A percentile compares a stretch with the other conserved stretches of the same genome.
phyloP scores from a whole-genome alignment of 1,140 invertebrate genomes.

The Penaeus japonicus region DNA sequence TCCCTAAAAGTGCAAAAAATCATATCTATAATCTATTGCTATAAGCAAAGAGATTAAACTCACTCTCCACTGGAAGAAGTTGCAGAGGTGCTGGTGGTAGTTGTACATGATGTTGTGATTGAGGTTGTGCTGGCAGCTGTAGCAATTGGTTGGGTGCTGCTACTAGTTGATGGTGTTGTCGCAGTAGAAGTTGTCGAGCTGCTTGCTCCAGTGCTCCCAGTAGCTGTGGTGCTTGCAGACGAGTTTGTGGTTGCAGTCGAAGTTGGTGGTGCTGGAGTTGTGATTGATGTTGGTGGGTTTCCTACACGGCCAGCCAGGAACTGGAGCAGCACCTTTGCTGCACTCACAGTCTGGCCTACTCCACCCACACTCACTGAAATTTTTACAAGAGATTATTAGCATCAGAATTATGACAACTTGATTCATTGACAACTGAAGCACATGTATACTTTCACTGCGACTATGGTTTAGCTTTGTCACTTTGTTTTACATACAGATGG shows the following conservation, averaged over 20 bases:
- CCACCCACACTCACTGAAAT: constrained; percentile 57
- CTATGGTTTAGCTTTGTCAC: too few relatives aligned
- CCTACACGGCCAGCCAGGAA: constrained; percentile 49
- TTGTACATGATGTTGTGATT: background rate
- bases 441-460: too few relatives aligned
- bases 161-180: background rate
- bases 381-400: background rate
- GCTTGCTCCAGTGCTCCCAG: constrained; percentile 15
- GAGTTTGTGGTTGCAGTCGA: constrained; percentile 19
- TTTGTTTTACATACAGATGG: too few relatives aligned
- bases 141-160: background rate
- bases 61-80: background rate
- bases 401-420: background rate
- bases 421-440: too few relatives aligned
- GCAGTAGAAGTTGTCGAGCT: constrained; percentile 10
- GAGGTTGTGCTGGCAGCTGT: background rate
- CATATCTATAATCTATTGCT: background rate
- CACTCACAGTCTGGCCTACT: constrained; percentile 54
- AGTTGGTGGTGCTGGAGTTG: constrained; percentile 40
- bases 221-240: constrained; percentile 4
- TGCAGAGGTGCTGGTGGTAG: background rate
- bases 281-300: constrained; percentile 39
- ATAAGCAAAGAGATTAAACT: background rate
- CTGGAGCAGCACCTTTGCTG: constrained; percentile 54
- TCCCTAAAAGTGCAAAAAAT: background rate